Conservation (phyloP, 2,888 invertebrate species). For the Geotrupes spiniger region DNA sequence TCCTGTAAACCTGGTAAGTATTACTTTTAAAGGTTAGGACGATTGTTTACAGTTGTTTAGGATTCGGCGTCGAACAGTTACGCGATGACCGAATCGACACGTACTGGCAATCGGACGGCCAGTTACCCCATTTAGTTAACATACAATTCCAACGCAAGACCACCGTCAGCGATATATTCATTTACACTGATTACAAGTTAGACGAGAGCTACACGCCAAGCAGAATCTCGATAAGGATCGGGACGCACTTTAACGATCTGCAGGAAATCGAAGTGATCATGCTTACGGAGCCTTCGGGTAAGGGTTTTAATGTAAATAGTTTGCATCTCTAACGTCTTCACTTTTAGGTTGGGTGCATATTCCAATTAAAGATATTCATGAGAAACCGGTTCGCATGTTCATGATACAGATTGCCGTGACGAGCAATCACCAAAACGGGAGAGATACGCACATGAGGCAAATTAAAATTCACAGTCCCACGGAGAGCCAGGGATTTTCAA, state of each 20-base stretch:
- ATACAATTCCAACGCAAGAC: conserved; percentile 95
- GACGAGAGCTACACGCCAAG: conserved; percentile 99
- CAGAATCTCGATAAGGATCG: conserved; percentile 87
- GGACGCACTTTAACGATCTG: conserved; percentile 94
- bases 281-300: conserved; percentile 84
- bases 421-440: conserved; percentile 97
- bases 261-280: conserved; percentile 95
- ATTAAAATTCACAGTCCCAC: conserved; percentile 92
- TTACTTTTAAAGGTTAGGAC: conserved; percentile 14
- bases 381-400: conserved; percentile 88
- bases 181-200: conserved; percentile 96
- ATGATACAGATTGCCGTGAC: conserved; percentile 96
- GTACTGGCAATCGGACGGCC: conserved; percentile 99
- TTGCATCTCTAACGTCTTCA: neutral
- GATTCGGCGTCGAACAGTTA: conserved; percentile 96
- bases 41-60: conserved; percentile 52
- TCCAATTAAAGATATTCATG: conserved; percentile 83
- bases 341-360: conserved; percentile 91
- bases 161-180: conserved; percentile 90
- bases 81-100: conserved; percentile 94
- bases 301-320: conserved; percentile 8
- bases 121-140: conserved; percentile 95
- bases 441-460: conserved; percentile 97
- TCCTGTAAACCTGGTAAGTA: conserved; percentile 91
- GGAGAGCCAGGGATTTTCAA: conserved; percentile 62